phyloP scores from a whole-genome alignment of 2,888 invertebrate genomes.

The Himalopsyche anomala region DNA sequence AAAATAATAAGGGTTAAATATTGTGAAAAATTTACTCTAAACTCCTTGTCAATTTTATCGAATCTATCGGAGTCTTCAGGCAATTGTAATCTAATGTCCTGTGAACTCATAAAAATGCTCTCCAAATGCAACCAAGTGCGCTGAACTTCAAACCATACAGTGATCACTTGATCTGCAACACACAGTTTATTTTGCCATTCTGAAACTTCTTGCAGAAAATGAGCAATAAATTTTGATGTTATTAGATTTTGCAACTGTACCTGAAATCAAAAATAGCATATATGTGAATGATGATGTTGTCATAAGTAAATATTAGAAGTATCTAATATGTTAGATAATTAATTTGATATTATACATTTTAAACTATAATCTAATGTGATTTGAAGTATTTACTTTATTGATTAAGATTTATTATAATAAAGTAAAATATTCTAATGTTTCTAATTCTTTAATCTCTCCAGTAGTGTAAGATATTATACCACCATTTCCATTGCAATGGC shows the following conservation, averaged over 20 bases:
- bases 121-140: conserved; percentile 98
- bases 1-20: neutral
- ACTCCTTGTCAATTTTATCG: conserved; percentile 92
- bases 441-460: too few species aligned
- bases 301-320: too few species aligned
- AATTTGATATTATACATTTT: too few species aligned
- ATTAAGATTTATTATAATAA: too few species aligned
- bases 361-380: too few species aligned
- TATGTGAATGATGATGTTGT: neutral
- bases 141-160: conserved; percentile 96
- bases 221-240: conserved; percentile 97
- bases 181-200: conserved; percentile 95
- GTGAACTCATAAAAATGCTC: conserved; percentile 98
- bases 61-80: conserved; percentile 96
- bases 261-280: conserved; percentile 70
- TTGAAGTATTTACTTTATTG: too few species aligned
- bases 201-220: conserved; percentile 96
- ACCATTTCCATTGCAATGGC: too few species aligned
- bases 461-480: too few species aligned
- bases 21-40: conserved; percentile 79
- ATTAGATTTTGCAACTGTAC: conserved; percentile 97
- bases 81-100: conserved; percentile 95
- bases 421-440: too few species aligned
- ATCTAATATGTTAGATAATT: too few species aligned
- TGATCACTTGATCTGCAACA: conserved; percentile 95